Conservation (phyloP, 1,140 invertebrate genomes). For the Lepidurus couesii region DNA sequence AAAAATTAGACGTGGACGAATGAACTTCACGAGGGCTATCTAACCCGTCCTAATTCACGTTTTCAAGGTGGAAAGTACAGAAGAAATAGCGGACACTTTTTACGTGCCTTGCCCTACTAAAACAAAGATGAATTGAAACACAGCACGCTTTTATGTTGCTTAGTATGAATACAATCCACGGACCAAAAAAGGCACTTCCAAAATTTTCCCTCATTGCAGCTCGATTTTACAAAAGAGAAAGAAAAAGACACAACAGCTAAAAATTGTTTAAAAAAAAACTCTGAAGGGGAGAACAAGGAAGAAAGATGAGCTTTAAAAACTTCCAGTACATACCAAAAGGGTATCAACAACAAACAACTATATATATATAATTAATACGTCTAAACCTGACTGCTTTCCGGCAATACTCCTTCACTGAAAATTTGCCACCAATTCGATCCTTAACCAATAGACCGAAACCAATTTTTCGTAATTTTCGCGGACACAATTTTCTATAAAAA, state of each 20-base stretch:
- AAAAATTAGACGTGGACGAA: neutral
- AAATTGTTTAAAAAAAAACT: neutral
- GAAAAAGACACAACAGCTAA: slow-evolving; percentile 4
- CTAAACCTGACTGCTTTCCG: slow-evolving; percentile 1
- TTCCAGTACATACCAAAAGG: neutral
- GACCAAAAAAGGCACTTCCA: slow-evolving; percentile 8
- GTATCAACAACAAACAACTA: neutral
- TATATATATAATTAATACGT: neutral
- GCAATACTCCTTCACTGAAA: neutral
- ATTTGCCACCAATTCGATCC: neutral
- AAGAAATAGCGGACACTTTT: neutral
- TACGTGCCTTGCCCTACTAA: neutral
- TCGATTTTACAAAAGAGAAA: neutral
- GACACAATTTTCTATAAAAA: too few relatives aligned
- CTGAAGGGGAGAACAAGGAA: neutral
- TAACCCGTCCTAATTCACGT: neutral
- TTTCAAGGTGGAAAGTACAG: slow-evolving; percentile 7
- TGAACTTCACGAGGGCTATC: neutral
- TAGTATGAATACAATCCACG: slow-evolving; percentile 3
- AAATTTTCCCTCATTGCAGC: neutral
- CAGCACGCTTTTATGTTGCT: neutral
- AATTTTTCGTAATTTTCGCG: neutral
- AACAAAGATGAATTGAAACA: neutral
- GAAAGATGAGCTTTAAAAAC: neutral
- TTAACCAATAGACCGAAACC: neutral